Conservation (phyloP, 1,140 invertebrate species). For the Neoseiulus cucumeris region DNA sequence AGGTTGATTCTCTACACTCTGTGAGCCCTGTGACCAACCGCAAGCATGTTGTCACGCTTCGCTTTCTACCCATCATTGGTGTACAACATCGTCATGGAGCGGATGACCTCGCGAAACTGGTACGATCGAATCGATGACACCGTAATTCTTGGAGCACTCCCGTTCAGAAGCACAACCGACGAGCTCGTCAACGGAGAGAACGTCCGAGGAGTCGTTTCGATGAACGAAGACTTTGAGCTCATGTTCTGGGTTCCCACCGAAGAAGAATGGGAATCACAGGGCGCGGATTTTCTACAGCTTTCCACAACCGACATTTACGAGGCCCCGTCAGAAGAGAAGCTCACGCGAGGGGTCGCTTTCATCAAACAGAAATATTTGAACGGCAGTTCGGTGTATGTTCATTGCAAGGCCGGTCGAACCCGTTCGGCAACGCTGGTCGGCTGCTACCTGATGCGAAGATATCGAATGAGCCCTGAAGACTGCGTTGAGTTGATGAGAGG, state of each 20-base stretch:
- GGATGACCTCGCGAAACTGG: slow-evolving; percentile 54
- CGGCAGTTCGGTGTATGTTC: slow-evolving; percentile 66
- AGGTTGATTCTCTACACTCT: too few species aligned
- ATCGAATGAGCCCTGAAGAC: slow-evolving; percentile 44
- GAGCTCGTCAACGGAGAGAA: slow-evolving; percentile 62
- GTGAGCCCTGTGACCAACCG: too few species aligned
- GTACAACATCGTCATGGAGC: slow-evolving; percentile 82
- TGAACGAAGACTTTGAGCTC: slow-evolving; percentile 93
- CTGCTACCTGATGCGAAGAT: slow-evolving; percentile 60
- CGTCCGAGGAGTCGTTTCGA: slow-evolving; percentile 74
- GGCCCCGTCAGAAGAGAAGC: slow-evolving; percentile 67
- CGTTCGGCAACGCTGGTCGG: slow-evolving; percentile 81
- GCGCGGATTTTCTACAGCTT: slow-evolving; percentile 70
- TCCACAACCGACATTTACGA: slow-evolving; percentile 86
- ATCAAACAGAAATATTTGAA: slow-evolving; percentile 45
- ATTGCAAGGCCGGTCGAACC: slow-evolving; percentile 88
- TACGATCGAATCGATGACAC: slow-evolving; percentile 84
- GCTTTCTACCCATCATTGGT: slow-evolving; percentile 79
- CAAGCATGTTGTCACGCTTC: slow-evolving; percentile 45
- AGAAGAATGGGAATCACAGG: slow-evolving; percentile 54
- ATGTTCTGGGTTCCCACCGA: slow-evolving; percentile 38
- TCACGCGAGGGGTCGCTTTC: slow-evolving; percentile 64
- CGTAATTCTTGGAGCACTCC: slow-evolving; percentile 80
- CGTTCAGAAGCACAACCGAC: slow-evolving; percentile 39
- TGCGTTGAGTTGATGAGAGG: slow-evolving; percentile 57